Base-by-base conservation (phyloP, 2,113 vertebrate genomes). In the Chrysochloris asiatica region DNA sequence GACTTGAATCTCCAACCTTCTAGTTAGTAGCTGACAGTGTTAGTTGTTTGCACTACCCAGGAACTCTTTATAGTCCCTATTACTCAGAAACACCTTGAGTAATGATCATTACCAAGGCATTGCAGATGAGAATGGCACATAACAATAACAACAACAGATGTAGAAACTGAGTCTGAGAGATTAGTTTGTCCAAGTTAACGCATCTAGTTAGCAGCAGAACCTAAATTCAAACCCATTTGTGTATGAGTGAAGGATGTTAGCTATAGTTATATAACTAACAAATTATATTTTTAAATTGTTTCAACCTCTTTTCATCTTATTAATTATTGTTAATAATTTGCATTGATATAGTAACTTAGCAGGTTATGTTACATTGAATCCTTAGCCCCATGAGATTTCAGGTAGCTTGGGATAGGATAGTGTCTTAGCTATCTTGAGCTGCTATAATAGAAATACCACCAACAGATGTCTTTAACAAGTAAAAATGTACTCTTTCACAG, bases 151-250 rank as follows among this genome's bases (percentile, higher is more conserved):
- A n/a, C n/a, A n/a, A n/a, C n/a, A n/a, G 3, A 13, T 19, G 45
- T 76, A 13, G 73, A 90, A 92, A 85, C n/a, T n/a, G n/a, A n/a
- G n/a, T n/a, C n/a, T n/a, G n/a, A n/a, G n/a, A n/a, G n/a, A n/a
- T n/a, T n/a, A n/a, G n/a, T n/a, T n/a, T n/a, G n/a, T n/a, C n/a
- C 8, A 10, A 81, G 63, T 89, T 71, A n/a, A 71, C 2, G 6
- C n/a, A 36, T 45, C 67, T 72, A 85, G 33, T 48, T 61, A 86
- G 65, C 10, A 50, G 12, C n/a, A 84, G 56, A 80, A 80, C 4
- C 61, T 86, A 90, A 89, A 91, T 72, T 92, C 48, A 78, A 84
- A 89, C 24, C 30, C 75, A 26, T 72, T 52, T 45, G 2, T n/a
- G 3, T 50, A 33, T 50, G 14, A 72, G 41, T 26, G 5, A 86